Base-by-base conservation (phyloP, 2,888 invertebrate species). In the Sympetrum striolatum region DNA sequence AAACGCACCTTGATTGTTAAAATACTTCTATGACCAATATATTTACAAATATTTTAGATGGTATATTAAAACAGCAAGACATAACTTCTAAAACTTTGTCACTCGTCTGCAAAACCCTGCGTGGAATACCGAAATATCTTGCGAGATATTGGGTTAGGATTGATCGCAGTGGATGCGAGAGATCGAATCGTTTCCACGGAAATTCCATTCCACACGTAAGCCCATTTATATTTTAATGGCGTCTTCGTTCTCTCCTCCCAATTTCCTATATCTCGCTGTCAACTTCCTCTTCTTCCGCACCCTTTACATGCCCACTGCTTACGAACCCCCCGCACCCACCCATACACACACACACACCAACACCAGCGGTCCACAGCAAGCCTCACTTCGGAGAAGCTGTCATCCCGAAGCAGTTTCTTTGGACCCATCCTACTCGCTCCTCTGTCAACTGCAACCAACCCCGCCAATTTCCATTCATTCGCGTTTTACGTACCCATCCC, bases 371-470 rank as follows among this genome's bases (percentile, higher is more conserved):
- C 82, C 82, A 10, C 35, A 58, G 35, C 60, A 60, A 60, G 18
- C 60, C 60, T 60, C 25, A 64, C 64, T 25, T n/a, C 64, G 15
- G 60, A 60, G 60, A 60, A 18, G 60, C 18, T 64, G 64, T 64
- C 64, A 73, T 73, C 15, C 6, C 25, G 73, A 73, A 31, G 31
- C 12, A 25, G 73, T 64, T 22, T 64, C 64, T n/a, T 25, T 25
- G 1, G 12, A 10, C 18, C 53, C 18, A 18, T 86, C 37, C 37
- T 60, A 37, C 58, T 86, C 86, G 31, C 25, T 48, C 39, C 86
- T 37, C 86, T 86, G 86, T 86, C 86, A 86, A 37, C 37, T 60
- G 60, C 86, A 86, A 58, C 31, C 60, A 86, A 10, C 86, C 60
- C 60, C 86, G 22, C 60, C 60, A 60, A 86, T 86, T 86, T 58